These are phyloP conservation scores for Amphibalanus amphitrite DNA, from an alignment of 1,140 invertebrate species.

Conservation along the genomic window DNA sequence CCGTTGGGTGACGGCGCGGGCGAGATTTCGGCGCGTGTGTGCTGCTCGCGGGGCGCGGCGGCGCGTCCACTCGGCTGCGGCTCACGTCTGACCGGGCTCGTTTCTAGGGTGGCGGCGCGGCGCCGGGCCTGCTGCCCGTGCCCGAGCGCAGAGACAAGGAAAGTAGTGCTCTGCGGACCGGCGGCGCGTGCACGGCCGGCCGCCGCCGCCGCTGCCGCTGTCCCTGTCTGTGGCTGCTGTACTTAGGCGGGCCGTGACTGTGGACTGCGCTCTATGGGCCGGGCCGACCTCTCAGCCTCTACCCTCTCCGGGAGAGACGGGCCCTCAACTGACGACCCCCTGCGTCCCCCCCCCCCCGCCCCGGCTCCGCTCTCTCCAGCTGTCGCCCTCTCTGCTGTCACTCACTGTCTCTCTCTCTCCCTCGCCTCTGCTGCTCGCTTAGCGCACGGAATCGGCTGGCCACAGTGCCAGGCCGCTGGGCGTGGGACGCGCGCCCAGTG, in stretches of 20 bases:
- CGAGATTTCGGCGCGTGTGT: no score
- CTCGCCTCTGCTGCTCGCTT: slow-evolving; percentile 8
- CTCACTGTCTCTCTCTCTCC: slow-evolving; percentile 6
- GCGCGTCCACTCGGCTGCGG: no score
- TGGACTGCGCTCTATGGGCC: no score
- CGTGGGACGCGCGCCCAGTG: not conserved
- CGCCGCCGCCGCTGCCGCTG: not conserved
- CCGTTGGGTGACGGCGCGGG: no score
- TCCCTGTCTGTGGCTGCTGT: no score
- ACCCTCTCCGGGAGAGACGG: no score
- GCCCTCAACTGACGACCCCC: not conserved
- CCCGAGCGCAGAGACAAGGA: not conserved
- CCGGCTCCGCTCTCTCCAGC: not conserved
- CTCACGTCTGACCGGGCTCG: no score
- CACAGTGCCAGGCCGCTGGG: not conserved
- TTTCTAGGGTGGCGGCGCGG: not conserved
- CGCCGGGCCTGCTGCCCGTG: not conserved
- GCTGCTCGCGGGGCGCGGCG: no score
- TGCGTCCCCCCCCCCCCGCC: not conserved
- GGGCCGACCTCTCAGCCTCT: no score
- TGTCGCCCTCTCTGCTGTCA: not conserved
- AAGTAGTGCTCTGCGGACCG: not conserved
- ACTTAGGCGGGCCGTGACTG: no score
- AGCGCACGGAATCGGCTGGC: slow-evolving; percentile 6
- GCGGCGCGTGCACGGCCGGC: no score